phyloP scores from a whole-genome alignment of 2,797 vertebrate species.

The Emydoidea blandingii region DNA sequence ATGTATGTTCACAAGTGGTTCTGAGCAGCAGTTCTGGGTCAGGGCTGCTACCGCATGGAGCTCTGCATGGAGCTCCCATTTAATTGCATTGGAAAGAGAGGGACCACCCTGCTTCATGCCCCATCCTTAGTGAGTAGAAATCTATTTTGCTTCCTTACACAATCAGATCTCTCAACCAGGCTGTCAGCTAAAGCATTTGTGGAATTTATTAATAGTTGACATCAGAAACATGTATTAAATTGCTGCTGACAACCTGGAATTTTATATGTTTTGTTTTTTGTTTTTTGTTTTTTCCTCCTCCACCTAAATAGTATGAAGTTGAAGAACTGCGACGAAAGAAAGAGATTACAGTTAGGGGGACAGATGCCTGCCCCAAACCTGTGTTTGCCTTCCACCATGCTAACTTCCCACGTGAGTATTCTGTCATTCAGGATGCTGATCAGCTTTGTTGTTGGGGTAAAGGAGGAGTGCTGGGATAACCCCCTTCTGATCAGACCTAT shows the following conservation, averaged over 20 bases:
- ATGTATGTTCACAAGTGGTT: not conserved
- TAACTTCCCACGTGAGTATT: slow-evolving; percentile 94
- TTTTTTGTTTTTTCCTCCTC: not conserved
- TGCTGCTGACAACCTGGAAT: accelerated
- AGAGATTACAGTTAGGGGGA: slow-evolving; percentile 93
- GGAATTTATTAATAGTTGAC: not conserved
- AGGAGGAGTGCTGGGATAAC: not conserved
- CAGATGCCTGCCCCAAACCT: slow-evolving; percentile 90
- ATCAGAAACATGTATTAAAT: not conserved
- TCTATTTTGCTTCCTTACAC: not conserved
- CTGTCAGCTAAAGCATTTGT: not conserved
- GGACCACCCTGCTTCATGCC: not conserved
- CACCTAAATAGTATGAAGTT: slow-evolving; percentile 87
- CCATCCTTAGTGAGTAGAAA: not conserved
- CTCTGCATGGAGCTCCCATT: not conserved
- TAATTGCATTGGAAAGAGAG: slow-evolving; percentile 2
- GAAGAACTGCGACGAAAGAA: slow-evolving; percentile 94
- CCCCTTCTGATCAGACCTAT: not conserved
- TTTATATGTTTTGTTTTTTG: not conserved
- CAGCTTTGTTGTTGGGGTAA: not conserved
- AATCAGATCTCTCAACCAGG: not conserved
- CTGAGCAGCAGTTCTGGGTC: not conserved
- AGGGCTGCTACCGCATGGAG: not conserved
- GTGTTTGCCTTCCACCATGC: slow-evolving; percentile 93
- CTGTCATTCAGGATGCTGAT: not conserved